Evolutionary conservation across 2,888 invertebrate genomes (phyloP).

Genomic region (Hypselothyrea guttata): DNA sequence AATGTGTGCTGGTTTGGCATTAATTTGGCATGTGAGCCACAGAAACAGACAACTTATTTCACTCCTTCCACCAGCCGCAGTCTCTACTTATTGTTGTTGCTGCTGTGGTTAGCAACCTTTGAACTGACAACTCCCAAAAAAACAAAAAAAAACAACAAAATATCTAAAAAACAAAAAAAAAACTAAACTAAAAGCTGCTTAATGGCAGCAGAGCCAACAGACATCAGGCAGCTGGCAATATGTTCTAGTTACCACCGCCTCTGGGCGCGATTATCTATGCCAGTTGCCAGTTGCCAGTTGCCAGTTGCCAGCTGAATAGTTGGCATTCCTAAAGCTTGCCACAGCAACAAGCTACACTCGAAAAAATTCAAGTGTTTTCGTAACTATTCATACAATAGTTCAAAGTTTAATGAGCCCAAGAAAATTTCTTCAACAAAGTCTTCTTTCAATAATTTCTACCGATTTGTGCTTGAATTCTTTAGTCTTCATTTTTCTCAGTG

Average conservation of each 20-base stretch:
- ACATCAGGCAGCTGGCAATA: conserved; percentile 8
- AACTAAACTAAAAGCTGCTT: conserved; percentile 31
- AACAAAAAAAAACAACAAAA: too few species aligned
- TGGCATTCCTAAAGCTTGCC: conserved; percentile 49
- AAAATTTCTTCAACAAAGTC: too few species aligned
- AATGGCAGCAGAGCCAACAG: conserved; percentile 26
- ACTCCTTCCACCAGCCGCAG: conserved; percentile 17
- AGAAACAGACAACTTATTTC: conserved; percentile 20
- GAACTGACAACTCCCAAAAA: conserved; percentile 35
- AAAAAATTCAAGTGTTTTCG: too few species aligned
- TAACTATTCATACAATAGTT: too few species aligned
- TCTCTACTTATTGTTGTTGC: conserved; percentile 8
- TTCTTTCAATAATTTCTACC: too few species aligned
- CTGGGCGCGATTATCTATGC: conserved; percentile 50
- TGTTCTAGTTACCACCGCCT: conserved; percentile 28
- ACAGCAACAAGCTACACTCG: conserved; percentile 40
- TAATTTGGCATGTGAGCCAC: conserved; percentile 44
- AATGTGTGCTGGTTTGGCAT: conserved; percentile 48
- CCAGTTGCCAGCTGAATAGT: conserved; percentile 38
- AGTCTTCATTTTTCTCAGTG: too few species aligned
- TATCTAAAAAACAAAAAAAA: too few species aligned
- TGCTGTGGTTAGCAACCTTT: conserved; percentile 52
- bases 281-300: conserved; percentile 26
- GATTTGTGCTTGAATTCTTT: too few species aligned
- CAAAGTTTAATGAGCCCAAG: too few species aligned